These are phyloP conservation scores for Apogon talboti DNA, from an alignment of 2,797 vertebrate genomes.

Conservation along the genomic window DNA sequence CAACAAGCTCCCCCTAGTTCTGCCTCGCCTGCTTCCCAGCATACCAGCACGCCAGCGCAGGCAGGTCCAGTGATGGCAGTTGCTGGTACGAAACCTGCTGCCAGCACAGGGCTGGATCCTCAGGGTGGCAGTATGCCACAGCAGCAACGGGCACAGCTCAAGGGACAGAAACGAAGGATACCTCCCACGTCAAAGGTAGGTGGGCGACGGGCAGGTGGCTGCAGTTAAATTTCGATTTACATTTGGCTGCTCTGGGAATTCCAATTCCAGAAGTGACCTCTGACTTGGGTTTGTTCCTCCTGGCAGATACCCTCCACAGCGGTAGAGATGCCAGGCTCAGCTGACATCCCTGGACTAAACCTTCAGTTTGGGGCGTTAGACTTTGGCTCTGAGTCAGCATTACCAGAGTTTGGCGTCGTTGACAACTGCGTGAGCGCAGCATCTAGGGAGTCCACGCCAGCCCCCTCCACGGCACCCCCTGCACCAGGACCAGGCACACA, in stretches of 20 bases:
- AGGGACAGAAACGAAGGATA: conserved; percentile 92
- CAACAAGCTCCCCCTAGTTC: conserved; percentile 73
- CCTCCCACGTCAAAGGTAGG: conserved; percentile 92
- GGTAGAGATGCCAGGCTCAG: conserved; percentile 95
- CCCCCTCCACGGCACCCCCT: conserved; percentile 66
- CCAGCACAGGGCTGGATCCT: conserved; percentile 80
- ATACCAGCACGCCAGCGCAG: conserved; percentile 58
- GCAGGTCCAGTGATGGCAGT: conserved; percentile 56
- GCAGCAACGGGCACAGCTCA: conserved; percentile 90
- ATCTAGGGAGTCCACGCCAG: conserved; percentile 79
- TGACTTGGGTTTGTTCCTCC: not conserved
- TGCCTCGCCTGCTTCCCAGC: conserved; percentile 71
- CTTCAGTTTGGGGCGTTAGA: conserved; percentile 97
- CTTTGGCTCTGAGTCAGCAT: conserved; percentile 91
- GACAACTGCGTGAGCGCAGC: conserved; percentile 81
- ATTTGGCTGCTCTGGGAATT: not conserved
- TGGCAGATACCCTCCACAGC: conserved; percentile 92
- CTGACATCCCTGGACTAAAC: conserved; percentile 92
- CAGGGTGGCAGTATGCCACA: conserved; percentile 80
- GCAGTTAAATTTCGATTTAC: not conserved
- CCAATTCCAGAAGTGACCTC: not conserved
- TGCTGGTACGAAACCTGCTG: conserved; percentile 78
- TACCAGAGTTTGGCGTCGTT: conserved; percentile 89
- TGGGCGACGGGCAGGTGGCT: not conserved
- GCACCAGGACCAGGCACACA: conserved; percentile 76